Evolutionary conservation across 2,888 invertebrate genomes (phyloP).

Genomic region (Pandemis corylana): DNA sequence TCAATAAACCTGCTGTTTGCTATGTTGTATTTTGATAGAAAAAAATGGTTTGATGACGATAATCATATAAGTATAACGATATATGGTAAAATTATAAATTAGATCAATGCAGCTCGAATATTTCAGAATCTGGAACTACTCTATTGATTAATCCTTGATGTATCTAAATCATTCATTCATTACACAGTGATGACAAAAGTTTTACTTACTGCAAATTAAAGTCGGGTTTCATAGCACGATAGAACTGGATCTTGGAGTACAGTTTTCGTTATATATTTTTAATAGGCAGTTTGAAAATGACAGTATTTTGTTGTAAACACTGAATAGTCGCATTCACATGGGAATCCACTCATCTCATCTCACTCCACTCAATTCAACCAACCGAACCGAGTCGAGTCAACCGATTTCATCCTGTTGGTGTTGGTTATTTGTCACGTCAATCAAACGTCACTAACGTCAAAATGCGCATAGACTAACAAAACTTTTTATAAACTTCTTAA

Average conservation of each 20-base stretch:
- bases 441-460: neutral
- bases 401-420: conserved; percentile 1
- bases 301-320: conserved; percentile 22
- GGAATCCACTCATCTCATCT: neutral
- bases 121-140: neutral
- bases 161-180: conserved; percentile 37
- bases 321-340: neutral
- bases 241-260: neutral
- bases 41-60: neutral
- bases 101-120: neutral
- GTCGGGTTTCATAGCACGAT: conserved; percentile 30
- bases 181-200: conserved; percentile 32
- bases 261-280: neutral
- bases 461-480: neutral
- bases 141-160: neutral
- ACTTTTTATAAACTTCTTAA: neutral
- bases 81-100: neutral
- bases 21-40: neutral
- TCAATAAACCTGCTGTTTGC: neutral
- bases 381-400: neutral
- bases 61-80: neutral
- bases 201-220: conserved; percentile 37
- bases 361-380: neutral
- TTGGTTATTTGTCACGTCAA: neutral
- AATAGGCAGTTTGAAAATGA: neutral